Percentiles rank a stretch among this genome's conserved stretches.
Conservation (phyloP, 1,140 invertebrate species). For the Antheraea pernyi region DNA sequence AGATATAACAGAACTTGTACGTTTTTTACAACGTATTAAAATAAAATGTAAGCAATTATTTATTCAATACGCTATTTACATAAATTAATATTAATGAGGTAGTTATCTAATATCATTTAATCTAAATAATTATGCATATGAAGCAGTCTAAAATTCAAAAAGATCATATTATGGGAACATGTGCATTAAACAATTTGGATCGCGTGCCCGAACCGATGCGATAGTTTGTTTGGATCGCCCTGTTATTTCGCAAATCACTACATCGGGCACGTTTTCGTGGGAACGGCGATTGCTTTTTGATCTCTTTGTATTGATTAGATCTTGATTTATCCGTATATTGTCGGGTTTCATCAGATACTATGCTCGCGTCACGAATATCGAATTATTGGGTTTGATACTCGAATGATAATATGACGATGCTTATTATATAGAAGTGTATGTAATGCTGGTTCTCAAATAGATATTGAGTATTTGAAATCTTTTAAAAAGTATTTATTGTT, state of each 20-base stretch:
- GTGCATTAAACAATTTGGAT: background rate
- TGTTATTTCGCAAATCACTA: constrained; percentile 39
- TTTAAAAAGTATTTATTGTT: too few species aligned
- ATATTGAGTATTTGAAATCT: too few species aligned
- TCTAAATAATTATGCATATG: background rate
- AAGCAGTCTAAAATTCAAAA: too few species aligned
- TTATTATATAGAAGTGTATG: too few species aligned
- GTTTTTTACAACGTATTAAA: background rate
- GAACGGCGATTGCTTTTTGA: constrained; percentile 24
- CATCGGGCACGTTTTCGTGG: constrained; percentile 30
- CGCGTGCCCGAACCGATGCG: constrained; percentile 22
- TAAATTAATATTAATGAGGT: background rate
- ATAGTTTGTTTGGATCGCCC: constrained; percentile 2
- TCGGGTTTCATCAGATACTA: constrained; percentile 22
- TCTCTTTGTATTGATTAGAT: constrained; percentile 29
- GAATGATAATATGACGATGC: background rate
- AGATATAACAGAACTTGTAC: background rate
- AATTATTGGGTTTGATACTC: constrained; percentile 1
- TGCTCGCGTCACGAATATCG: constrained; percentile 12
- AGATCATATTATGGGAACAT: background rate
- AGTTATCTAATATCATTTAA: background rate
- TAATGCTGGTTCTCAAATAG: too few species aligned
- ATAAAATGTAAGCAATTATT: constrained; percentile 1
- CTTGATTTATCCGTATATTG: constrained; percentile 16
- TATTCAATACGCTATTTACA: background rate